Evolutionary conservation across 1,140 invertebrate species (phyloP).

Genomic region (Heliconius himera): DNA sequence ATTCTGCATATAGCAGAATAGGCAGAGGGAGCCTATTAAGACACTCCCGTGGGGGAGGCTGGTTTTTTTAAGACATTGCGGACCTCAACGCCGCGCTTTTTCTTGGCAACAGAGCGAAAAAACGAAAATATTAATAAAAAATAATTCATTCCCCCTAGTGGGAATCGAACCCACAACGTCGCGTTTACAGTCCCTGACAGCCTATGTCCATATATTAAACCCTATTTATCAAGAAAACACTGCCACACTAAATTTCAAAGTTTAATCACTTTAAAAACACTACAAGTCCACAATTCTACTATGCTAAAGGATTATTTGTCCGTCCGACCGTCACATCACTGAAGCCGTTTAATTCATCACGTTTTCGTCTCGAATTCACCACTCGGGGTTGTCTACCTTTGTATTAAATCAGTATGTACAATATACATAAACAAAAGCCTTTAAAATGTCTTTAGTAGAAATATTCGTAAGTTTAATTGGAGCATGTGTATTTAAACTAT

Average conservation of each 20-base stretch:
- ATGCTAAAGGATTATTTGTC: conserved; percentile 3
- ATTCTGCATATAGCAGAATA: too few species aligned
- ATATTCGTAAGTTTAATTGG: background rate
- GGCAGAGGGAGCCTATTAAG: too few species aligned
- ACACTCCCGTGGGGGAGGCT: too few species aligned
- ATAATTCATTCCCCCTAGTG: too few species aligned
- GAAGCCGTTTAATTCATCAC: conserved; percentile 30
- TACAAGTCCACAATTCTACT: background rate
- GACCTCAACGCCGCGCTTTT: too few species aligned
- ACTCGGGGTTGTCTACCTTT: conserved; percentile 21
- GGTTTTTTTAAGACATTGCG: too few species aligned
- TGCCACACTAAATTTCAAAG: background rate
- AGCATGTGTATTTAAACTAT: too few species aligned
- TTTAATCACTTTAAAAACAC: background rate
- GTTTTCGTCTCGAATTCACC: conserved; percentile 24
- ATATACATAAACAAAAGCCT: background rate
- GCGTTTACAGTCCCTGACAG: too few species aligned
- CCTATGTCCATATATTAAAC: background rate
- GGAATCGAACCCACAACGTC: too few species aligned
- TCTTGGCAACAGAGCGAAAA: too few species aligned
- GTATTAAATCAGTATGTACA: conserved; percentile 13
- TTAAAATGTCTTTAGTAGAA: conserved; percentile 19
- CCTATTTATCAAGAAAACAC: background rate
- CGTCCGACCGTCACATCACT: background rate
- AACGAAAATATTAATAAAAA: too few species aligned